These are phyloP conservation scores for Heteromyza rotundicornis DNA, from an alignment of 2,888 invertebrate genomes.

Conservation along the genomic window DNA sequence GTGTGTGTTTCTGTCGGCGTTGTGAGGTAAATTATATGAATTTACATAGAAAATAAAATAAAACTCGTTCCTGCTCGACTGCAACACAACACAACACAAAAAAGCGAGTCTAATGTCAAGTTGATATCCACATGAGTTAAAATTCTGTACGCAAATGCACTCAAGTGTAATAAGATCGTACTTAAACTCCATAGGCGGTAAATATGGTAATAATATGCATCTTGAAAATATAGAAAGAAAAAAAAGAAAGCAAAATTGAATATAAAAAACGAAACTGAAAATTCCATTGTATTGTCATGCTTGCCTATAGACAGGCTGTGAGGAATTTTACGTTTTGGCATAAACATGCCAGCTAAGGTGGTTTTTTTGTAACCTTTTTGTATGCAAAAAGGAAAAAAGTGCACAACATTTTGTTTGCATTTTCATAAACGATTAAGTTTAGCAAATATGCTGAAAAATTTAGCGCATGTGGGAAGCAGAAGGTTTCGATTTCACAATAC, in stretches of 20 bases:
- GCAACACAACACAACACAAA: not conserved
- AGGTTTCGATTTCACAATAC: too few species aligned
- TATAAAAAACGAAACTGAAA: too few species aligned
- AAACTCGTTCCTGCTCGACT: too few species aligned
- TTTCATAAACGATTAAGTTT: too few species aligned
- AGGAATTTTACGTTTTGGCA: not conserved
- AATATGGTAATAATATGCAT: slow-evolving; percentile 17
- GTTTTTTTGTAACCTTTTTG: too few species aligned
- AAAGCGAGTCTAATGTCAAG: slow-evolving; percentile 10
- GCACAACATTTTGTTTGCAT: too few species aligned
- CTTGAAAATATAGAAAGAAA: not conserved
- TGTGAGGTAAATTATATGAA: not conserved
- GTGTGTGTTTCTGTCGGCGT: not conserved
- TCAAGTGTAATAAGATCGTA: slow-evolving; percentile 30
- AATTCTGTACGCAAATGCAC: slow-evolving; percentile 11
- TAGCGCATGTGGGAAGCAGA: too few species aligned
- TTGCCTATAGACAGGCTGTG: not conserved
- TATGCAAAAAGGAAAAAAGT: too few species aligned
- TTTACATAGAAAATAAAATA: not conserved
- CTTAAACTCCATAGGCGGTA: slow-evolving; percentile 28
- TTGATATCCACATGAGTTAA: slow-evolving; percentile 6
- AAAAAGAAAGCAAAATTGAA: too few species aligned
- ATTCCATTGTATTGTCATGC: not conserved
- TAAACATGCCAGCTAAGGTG: not conserved
- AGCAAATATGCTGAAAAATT: too few species aligned